Base-by-base conservation (phyloP, 2,888 invertebrate species). In the Marronus borbonicus region DNA sequence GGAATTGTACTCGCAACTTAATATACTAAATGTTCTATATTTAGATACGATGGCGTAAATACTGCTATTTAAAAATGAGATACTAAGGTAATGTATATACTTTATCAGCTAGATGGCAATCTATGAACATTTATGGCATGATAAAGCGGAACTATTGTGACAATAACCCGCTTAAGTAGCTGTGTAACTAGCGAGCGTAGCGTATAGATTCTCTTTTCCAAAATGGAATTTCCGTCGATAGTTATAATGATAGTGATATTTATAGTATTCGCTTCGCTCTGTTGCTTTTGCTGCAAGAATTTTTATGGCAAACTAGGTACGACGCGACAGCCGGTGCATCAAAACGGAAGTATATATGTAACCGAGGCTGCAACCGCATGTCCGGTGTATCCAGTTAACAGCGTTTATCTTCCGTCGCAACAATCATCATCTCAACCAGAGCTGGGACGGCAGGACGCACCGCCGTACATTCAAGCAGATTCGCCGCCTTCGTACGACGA, bases 81-180 rank as follows among this genome's bases (percentile, higher is more conserved):
- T 62, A 60, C 24, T 60, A 28, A 5, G 24, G 20, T 20, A 60
- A 60, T 24, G 60, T 14, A 24, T 36, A 5, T 36, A 1, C 12
- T 31, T 62, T 62, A 62, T 62, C 62, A 62, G 62, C 8, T 62
- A 62, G 31, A 28, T 28, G 31, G 28, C n/a, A 62, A 62, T 28
- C 24, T 24, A 14, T 62, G 31, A 14, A 14, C 28, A 7, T 62
- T 62, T 62, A 62, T 5, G 2, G 14, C 12, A 31, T 62, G 62
- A 62, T 62, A 62, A 62, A 12, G 12, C 31, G n/a, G 12, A 62
- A 31, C 5, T 14, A 62, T 31, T 28, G 24, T 28, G 31, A 28
- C 14, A 62, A 31, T 62, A 24, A 24, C 31, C 2, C 31, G 62
- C 31, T 14, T 14, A 10, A 14, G 28, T 8, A 31, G 3, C 24